A percentile compares a stretch with the other conserved stretches of the same genome.
Evolutionary conservation across 2,797 vertebrate species (phyloP).

Genomic region (Melanotaenia nigrans): DNA sequence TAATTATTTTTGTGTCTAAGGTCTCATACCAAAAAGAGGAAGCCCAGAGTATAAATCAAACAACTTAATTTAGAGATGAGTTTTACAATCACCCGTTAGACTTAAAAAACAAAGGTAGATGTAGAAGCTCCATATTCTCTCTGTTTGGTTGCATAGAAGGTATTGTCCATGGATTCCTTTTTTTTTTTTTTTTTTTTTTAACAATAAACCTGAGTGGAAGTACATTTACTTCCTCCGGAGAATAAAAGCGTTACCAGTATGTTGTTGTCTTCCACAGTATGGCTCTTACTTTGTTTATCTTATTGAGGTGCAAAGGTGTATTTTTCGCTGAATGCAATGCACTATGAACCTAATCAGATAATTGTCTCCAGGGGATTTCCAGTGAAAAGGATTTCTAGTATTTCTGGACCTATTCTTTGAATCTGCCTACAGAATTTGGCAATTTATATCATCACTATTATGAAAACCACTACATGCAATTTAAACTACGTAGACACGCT

Average conservation of each 20-base stretch:
- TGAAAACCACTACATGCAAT: conserved; percentile 32
- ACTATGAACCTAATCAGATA: conserved; percentile 24
- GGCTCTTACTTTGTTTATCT: conserved; percentile 24
- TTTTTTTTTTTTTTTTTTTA: neutral
- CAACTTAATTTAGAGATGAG: neutral
- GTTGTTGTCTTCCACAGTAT: neutral
- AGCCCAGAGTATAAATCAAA: neutral
- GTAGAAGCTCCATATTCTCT: too few species aligned
- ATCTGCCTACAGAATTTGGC: conserved; percentile 22
- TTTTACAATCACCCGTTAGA: neutral
- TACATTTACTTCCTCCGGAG: neutral
- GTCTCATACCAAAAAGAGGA: neutral
- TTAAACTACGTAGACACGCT: conserved; percentile 10
- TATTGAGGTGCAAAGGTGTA: neutral
- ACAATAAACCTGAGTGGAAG: conserved; percentile 4
- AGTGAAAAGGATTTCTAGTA: conserved; percentile 32
- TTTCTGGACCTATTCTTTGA: conserved; percentile 41
- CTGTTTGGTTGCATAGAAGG: too few species aligned
- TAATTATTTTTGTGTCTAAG: neutral
- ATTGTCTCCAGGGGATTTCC: conserved; percentile 49
- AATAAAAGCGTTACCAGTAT: neutral
- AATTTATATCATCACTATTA: conserved; percentile 36
- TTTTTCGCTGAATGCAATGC: conserved; percentile 20
- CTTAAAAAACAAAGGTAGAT: neutral
- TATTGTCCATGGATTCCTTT: neutral